These are phyloP conservation scores for Coendou prehensilis DNA, from an alignment of 2,797 vertebrate genomes.

Conservation along the genomic window DNA sequence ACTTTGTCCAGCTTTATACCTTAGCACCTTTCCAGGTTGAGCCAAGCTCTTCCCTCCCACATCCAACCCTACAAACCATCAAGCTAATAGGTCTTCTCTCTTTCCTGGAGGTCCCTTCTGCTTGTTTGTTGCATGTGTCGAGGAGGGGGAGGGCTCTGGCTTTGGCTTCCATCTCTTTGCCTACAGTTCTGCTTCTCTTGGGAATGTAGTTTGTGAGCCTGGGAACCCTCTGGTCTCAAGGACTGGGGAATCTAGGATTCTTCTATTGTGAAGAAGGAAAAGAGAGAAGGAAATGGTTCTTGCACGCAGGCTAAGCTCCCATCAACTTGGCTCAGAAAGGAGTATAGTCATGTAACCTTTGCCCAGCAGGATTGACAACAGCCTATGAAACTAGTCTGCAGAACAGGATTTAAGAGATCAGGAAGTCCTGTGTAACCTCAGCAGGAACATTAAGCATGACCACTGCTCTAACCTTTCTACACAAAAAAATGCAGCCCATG, in stretches of 20 bases:
- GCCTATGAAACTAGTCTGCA: slow-evolving; percentile 5
- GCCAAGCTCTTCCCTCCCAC: background rate
- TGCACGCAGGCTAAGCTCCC: background rate
- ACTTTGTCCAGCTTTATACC: background rate
- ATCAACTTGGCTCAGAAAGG: background rate
- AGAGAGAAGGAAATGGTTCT: background rate
- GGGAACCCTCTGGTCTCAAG: slow-evolving; percentile 11
- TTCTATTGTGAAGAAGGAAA: slow-evolving; percentile 15
- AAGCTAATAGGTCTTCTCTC: background rate
- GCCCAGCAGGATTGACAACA: background rate
- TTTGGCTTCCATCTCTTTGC: background rate
- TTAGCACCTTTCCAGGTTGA: background rate
- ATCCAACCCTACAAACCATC: background rate
- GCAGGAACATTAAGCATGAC: background rate
- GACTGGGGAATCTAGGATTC: slow-evolving; percentile 18
- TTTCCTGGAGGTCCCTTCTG: background rate
- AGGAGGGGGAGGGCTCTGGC: background rate
- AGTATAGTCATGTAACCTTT: background rate
- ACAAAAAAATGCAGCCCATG: background rate
- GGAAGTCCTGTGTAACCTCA: slow-evolving; percentile 24
- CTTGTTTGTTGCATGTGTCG: background rate
- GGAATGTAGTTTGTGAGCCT: slow-evolving; percentile 11
- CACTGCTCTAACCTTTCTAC: slow-evolving; percentile 6
- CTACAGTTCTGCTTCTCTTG: background rate
- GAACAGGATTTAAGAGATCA: background rate